phyloP scores from a whole-genome alignment of 2,888 invertebrate species.

The Theretra japonica region DNA sequence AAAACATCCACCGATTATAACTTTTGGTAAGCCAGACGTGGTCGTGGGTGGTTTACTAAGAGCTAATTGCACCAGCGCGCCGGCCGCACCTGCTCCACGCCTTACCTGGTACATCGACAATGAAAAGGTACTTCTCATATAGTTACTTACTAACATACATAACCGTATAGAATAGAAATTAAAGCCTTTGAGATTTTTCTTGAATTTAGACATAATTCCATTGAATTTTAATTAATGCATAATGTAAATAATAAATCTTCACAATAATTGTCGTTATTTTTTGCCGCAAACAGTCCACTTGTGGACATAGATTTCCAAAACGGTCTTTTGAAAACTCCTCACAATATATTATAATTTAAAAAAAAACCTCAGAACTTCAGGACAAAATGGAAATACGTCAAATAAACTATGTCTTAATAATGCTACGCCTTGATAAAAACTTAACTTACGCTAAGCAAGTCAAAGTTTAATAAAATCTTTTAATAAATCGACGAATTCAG shows the following conservation, averaged over 20 bases:
- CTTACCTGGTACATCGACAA: slow-evolving; percentile 92
- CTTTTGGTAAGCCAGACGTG: slow-evolving; percentile 88
- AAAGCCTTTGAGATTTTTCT: no score
- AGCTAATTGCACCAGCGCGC: slow-evolving; percentile 90
- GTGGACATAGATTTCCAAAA: no score
- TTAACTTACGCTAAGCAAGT: not conserved
- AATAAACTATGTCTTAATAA: not conserved
- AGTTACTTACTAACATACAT: not conserved
- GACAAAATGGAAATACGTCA: not conserved
- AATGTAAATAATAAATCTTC: no score
- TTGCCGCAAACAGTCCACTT: no score
- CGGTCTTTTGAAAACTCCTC: no score
- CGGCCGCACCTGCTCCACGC: slow-evolving; percentile 89
- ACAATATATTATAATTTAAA: no score
- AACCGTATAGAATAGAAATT: no score
- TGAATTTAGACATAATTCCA: no score
- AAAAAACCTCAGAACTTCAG: no score
- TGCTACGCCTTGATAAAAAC: not conserved
- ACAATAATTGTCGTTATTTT: no score
- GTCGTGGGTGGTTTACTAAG: slow-evolving; percentile 88
- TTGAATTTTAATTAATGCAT: no score
- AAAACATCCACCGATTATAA: slow-evolving; percentile 88
- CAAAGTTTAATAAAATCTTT: not conserved
- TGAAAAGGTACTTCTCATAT: slow-evolving; percentile 82
- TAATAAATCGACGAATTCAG: not conserved